Percentiles rank a stretch among this genome's conserved stretches.
Evolutionary conservation across 2,113 vertebrate species (phyloP).

Genomic region (Nesogale talazaci): DNA sequence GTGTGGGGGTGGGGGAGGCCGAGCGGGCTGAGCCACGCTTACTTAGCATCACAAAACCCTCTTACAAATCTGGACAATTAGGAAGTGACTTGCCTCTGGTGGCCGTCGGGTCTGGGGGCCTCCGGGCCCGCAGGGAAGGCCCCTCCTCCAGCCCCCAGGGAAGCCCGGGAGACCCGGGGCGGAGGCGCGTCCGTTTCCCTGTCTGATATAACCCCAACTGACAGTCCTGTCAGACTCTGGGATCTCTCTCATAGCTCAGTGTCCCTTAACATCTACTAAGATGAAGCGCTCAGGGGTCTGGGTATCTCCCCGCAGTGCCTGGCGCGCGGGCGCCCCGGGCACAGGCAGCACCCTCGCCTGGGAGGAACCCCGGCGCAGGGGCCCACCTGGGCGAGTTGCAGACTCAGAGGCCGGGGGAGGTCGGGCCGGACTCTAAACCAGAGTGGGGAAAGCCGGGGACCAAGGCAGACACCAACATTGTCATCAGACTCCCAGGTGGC

Average conservation of each 20-base stretch:
- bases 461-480: not conserved
- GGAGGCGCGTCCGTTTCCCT: not conserved
- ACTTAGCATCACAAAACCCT: constrained; percentile 90
- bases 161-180: constrained; percentile 54
- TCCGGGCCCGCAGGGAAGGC: constrained; percentile 64
- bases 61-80: constrained; percentile 87
- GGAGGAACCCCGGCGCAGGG: not conserved
- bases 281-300: constrained; percentile 76
- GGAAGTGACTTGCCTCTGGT: constrained; percentile 84
- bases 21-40: constrained; percentile 85
- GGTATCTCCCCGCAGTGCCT: constrained; percentile 17
- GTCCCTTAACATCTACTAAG: constrained; percentile 83
- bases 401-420: not conserved
- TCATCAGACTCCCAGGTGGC: not conserved
- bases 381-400: not conserved
- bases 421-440: not conserved
- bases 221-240: constrained; percentile 86
- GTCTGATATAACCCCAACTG: constrained; percentile 86
- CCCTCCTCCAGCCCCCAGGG: constrained; percentile 53
- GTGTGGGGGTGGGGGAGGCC: constrained; percentile 82
- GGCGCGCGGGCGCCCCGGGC: not conserved
- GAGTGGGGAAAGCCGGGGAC: not conserved
- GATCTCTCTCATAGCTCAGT: constrained; percentile 86
- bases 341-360: not conserved
- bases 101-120: constrained; percentile 76